Evolutionary conservation across 2,113 vertebrate species (phyloP).

Genomic region (Meles meles): DNA sequence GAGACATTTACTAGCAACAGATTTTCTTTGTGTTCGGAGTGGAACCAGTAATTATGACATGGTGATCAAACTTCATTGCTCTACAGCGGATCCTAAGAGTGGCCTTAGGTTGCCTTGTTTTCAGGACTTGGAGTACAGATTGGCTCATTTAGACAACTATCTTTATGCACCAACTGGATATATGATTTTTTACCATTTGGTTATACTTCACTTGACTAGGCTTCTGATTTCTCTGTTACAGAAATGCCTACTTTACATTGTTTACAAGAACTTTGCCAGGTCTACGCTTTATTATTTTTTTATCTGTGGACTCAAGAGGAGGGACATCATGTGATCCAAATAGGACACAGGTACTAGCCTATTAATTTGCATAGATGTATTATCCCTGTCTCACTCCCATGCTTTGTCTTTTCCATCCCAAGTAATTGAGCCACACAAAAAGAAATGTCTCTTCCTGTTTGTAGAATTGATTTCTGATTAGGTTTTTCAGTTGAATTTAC

Average conservation of each 20-base stretch:
- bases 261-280: background rate
- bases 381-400: background rate
- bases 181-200: background rate
- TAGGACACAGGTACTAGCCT: background rate
- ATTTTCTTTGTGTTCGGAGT: conserved; percentile 30
- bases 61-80: conserved; percentile 34
- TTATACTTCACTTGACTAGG: background rate
- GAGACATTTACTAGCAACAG: conserved; percentile 18
- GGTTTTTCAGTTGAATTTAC: conserved; percentile 27
- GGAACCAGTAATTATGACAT: background rate
- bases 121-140: background rate
- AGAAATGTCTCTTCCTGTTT: conserved; percentile 39
- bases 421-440: background rate
- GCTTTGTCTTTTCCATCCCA: background rate
- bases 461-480: conserved; percentile 53
- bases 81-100: background rate
- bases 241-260: background rate
- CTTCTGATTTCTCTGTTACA: background rate
- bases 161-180: rapidly evolving
- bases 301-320: background rate
- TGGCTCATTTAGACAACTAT: background rate
- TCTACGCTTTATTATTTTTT: background rate
- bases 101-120: background rate
- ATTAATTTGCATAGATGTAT: conserved; percentile 37
- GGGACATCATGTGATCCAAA: background rate